phyloP scores from a whole-genome alignment of 2,797 vertebrate genomes.

The Pelobates cultripes region DNA sequence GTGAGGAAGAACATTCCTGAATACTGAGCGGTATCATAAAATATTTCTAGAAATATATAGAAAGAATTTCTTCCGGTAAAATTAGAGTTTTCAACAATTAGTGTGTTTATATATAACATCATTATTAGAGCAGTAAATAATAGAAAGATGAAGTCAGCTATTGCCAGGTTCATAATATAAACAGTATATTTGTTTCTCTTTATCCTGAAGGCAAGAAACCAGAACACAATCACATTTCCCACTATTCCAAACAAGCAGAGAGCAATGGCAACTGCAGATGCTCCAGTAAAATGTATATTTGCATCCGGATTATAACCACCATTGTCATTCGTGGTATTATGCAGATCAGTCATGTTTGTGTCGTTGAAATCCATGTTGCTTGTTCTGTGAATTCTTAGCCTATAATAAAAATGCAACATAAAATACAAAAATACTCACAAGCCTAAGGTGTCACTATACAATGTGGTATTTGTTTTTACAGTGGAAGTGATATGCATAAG shows the following conservation, averaged over 20 bases:
- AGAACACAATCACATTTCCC: conserved; percentile 55
- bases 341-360: not conserved
- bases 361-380: not conserved
- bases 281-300: not conserved
- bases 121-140: not conserved
- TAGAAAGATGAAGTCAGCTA: conserved; percentile 48
- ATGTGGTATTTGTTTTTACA: too few relatives aligned
- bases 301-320: not conserved
- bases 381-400: not conserved
- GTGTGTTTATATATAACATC: conserved; percentile 7
- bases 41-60: conserved; percentile 8
- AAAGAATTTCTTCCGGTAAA: not conserved
- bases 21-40: conserved; percentile 17
- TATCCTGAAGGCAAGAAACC: conserved; percentile 53
- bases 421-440: too few relatives aligned
- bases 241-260: conserved; percentile 38
- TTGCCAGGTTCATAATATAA: conserved; percentile 56
- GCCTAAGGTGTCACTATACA: too few relatives aligned
- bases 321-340: not conserved
- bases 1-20: conserved; percentile 55
- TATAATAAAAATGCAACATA: too few relatives aligned
- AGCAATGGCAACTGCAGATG: not conserved
- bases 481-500: too few relatives aligned
- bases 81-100: not conserved
- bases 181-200: conserved; percentile 47